Base-by-base conservation (phyloP, 30 jellyfish, hydroid and myxozoan genomes). In the Clytia hemisphaerica region DNA sequence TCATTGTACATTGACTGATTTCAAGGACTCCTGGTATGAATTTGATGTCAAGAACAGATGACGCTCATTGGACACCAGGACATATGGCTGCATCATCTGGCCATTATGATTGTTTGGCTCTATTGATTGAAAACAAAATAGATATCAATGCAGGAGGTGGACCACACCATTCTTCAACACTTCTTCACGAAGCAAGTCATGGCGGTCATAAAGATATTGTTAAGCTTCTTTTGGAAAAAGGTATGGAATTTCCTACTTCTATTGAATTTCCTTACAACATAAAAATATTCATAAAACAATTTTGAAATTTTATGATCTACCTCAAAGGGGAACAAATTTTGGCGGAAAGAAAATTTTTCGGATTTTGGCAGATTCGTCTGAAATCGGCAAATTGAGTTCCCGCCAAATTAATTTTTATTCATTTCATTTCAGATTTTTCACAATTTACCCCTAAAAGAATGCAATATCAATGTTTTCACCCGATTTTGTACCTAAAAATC, bases 51-150 rank as follows among this genome's bases (percentile, higher is more conserved):
- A 67, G 66, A 33, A 81, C 97, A 0, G 82, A 75, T 36, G 97
- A 88, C 75, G 94, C 97, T 22, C 28, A 42, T 12, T 88, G 97
- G 97, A 88, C 97, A 46, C 94, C 94, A 4, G 94, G 94, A 6
- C 97, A 88, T 63, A 67, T 88, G 92, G 97, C 97, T 30, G 97
- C 97, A 15, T 79, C 94, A 30, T 68, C 63, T 35, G 97, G 97
- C 15, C 72, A 74, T 34, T 22, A 67, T 30, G 93, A 58, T 9
- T 79, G 94, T 59, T 63, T 88, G 66, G 64, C 79, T 29, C 57
- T 29, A 5, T 80, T 88, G 12, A 67, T 80, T 27, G 46, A 79
- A n/a, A 30, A 25, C 32, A 92, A 93, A 24, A 75, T 80, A 15
- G 80, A 79, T 45, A 50, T 88, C 12, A 85, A 79, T 24, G 94